Evolutionary conservation across 2,888 invertebrate genomes (phyloP), one percentile per base, ranked within the genome.

Genomic region (Noctua fimbriata): DNA sequence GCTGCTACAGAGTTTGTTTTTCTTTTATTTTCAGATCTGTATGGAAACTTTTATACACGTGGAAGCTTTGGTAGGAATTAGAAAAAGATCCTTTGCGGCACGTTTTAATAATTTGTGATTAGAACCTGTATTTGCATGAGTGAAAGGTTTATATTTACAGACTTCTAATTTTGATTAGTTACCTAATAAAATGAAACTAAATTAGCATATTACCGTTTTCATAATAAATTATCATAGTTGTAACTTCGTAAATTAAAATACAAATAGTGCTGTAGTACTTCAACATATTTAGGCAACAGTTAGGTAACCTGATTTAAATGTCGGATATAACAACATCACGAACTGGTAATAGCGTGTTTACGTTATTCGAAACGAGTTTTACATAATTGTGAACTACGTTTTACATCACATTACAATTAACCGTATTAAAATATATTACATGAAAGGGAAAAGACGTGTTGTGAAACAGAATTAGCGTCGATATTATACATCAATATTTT

Each of bases 401-500:
- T 69, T 24, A 78, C 28, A 66, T 52, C 63, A 55, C 32, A 69
- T 47, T 32, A 82, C 58, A 83, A 70, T 79, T 79, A 24, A 72
- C 71, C 47, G 21, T 58, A 70, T 79, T 86, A 65, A 83, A 83
- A 69, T 85, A 63, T 52, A 66, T 72, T 69, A 47, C n/a, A 55
- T 36, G 58, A 73, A 83, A 77, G 18, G 60, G n/a, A 70, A 86
- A 86, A 79, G 79, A 76, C 65, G 83, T 73, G 87, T 82, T 66
- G 55, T 58, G 70, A 73, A 85, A 86, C 73, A 18, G 52, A 86
- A 85, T 85, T 83, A 87, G 71, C 65, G 12, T 69, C 60, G 55
- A 87, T 80, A 81, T 81, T 84, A 78, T 74, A 72, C 79, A 74
- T 85, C 78, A 86, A 86, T 89, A 81, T 85, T 89, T 88, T 78